Evolutionary conservation across 1,140 invertebrate genomes (phyloP).

Genomic region (Zaprionus lachaisei): DNA sequence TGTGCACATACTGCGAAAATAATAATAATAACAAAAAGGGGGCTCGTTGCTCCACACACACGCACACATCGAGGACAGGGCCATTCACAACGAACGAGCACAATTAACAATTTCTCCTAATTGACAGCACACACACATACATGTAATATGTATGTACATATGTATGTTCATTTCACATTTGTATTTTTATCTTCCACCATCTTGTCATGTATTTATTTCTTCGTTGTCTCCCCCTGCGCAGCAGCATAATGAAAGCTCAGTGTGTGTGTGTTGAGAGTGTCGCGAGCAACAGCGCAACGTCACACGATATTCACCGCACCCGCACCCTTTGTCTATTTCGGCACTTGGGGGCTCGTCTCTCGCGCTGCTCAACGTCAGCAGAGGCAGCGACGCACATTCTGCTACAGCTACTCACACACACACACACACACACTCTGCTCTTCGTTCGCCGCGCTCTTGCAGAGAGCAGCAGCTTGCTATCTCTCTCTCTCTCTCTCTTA

Average conservation of each 20-base stretch:
- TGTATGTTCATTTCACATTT: conserved; percentile 2
- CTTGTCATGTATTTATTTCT: background rate
- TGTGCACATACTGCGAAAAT: conserved; percentile 17
- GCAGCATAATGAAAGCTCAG: conserved; percentile 50
- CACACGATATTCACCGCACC: conserved; percentile 38
- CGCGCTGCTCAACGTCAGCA: conserved; percentile 30
- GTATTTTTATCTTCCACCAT: conserved; percentile 19
- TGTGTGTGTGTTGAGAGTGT: conserved; percentile 23
- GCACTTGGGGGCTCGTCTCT: conserved; percentile 73
- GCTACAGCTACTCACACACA: conserved; percentile 4
- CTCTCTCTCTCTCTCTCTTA: background rate
- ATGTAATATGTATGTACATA: background rate
- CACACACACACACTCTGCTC: conserved; percentile 25
- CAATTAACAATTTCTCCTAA: conserved; percentile 73
- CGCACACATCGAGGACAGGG: conserved; percentile 57
- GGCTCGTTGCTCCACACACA: conserved; percentile 62
- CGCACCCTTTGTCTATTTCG: conserved; percentile 40
- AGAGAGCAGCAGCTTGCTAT: conserved; percentile 25
- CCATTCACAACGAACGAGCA: conserved; percentile 26
- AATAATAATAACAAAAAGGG: conserved; percentile 53
- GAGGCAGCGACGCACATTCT: conserved; percentile 41
- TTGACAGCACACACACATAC: conserved; percentile 47
- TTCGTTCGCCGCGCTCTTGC: conserved; percentile 17
- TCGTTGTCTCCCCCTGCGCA: conserved; percentile 13
- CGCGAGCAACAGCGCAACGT: conserved; percentile 31